Evolutionary conservation across 2,797 vertebrate genomes (phyloP).

Genomic region (Semaprochilodus insignis): DNA sequence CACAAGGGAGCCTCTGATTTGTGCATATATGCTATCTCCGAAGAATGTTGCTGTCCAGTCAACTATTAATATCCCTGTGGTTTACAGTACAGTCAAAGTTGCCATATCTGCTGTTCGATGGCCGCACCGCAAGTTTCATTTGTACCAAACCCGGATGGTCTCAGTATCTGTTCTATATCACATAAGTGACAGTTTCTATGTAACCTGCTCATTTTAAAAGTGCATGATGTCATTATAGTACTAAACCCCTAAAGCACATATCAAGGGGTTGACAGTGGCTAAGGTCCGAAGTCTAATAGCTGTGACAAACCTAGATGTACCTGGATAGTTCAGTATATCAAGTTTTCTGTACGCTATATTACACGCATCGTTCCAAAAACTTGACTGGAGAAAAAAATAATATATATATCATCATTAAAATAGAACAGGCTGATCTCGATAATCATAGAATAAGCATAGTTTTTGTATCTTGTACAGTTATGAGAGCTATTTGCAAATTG

Average conservation of each 20-base stretch:
- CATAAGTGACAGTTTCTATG: conserved; percentile 38
- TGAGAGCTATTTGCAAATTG: conserved; percentile 54
- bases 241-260: conserved; percentile 48
- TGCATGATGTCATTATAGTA: conserved; percentile 58
- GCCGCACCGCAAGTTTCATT: conserved; percentile 13
- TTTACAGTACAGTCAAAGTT: conserved; percentile 28
- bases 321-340: conserved; percentile 43
- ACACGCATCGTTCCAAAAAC: conserved; percentile 38
- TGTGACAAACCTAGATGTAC: conserved; percentile 43
- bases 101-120: conserved; percentile 12
- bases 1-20: neutral
- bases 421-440: conserved; percentile 44
- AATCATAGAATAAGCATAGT: conserved; percentile 44
- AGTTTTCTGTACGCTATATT: conserved; percentile 44
- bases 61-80: conserved; percentile 4
- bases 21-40: neutral
- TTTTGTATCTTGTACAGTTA: conserved; percentile 51
- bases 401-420: neutral
- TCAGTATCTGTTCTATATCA: conserved; percentile 36
- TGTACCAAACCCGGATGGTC: neutral
- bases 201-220: conserved; percentile 44
- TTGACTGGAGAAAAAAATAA: neutral
- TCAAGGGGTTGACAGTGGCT: conserved; percentile 26
- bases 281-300: conserved; percentile 12
- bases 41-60: neutral